Percentiles rank a stretch among this genome's conserved stretches.
These are phyloP conservation scores for Agrotis segetum DNA, from an alignment of 2,888 invertebrate genomes.

Conservation along the genomic window DNA sequence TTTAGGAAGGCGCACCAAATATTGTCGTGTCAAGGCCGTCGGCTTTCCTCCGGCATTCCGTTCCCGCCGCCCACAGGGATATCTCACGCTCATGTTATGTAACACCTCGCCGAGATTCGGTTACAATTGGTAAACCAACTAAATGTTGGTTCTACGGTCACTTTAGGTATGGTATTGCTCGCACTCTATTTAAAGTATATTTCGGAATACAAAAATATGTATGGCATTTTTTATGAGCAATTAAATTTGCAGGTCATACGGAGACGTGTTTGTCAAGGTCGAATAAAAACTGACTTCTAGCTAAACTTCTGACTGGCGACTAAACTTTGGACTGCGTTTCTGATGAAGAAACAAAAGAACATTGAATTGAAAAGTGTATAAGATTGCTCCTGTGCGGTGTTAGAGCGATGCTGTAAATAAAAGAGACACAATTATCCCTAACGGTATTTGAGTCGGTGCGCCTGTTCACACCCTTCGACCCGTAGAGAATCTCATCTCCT, in stretches of 20 bases:
- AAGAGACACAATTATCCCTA: slow-evolving; percentile 83
- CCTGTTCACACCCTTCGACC: slow-evolving; percentile 81
- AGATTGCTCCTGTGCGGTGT: slow-evolving; percentile 68
- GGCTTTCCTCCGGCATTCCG: slow-evolving; percentile 90
- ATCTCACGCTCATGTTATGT: slow-evolving; percentile 88
- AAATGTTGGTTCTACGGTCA: slow-evolving; percentile 53
- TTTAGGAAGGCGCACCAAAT: slow-evolving; percentile 85
- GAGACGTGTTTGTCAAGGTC: slow-evolving; percentile 63
- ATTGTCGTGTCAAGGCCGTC: slow-evolving; percentile 90
- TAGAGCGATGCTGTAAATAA: slow-evolving; percentile 79
- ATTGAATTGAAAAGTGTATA: slow-evolving; percentile 65
- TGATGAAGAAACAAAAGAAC: slow-evolving; percentile 58
- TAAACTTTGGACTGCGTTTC: slow-evolving; percentile 48
- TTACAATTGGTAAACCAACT: slow-evolving; percentile 80
- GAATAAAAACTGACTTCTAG: slow-evolving; percentile 57
- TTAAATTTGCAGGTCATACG: slow-evolving; percentile 56
- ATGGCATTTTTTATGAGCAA: slow-evolving; percentile 40
- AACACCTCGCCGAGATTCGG: slow-evolving; percentile 83
- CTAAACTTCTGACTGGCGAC: slow-evolving; percentile 50
- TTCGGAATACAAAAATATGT: slow-evolving; percentile 40
- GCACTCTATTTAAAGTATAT: slow-evolving; percentile 37
- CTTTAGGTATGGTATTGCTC: slow-evolving; percentile 34
- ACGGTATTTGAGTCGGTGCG: slow-evolving; percentile 81
- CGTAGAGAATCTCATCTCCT: slow-evolving; percentile 76
- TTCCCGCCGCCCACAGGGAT: slow-evolving; percentile 89